Conservation (phyloP, 2,797 vertebrate species). For the Okamejei kenojei region DNA sequence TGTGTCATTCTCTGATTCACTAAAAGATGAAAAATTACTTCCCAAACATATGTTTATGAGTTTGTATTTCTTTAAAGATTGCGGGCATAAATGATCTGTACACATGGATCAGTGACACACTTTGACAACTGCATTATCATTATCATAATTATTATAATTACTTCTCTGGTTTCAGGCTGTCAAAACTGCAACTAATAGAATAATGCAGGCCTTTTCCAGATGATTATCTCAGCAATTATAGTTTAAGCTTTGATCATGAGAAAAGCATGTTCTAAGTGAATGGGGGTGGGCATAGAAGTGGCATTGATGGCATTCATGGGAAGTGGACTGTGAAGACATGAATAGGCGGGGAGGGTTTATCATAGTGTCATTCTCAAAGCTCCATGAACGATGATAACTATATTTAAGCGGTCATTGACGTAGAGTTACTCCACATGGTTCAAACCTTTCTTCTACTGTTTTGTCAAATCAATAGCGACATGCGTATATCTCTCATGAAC, state of each 20-base stretch:
- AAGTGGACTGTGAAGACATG: background rate
- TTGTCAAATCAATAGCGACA: background rate
- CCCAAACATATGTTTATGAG: background rate
- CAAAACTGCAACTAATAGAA: slow-evolving; percentile 9
- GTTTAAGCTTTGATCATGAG: slow-evolving; percentile 5
- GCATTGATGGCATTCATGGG: slow-evolving; percentile 6
- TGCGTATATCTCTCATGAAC: background rate
- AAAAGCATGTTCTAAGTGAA: background rate
- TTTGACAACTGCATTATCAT: background rate
- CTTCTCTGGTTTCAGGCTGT: background rate
- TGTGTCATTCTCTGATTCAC: background rate
- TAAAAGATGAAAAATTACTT: background rate
- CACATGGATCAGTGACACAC: background rate
- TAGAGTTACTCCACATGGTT: background rate
- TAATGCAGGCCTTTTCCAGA: background rate
- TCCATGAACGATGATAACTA: background rate
- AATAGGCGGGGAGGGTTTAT: background rate
- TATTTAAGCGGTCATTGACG: background rate
- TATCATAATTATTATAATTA: background rate
- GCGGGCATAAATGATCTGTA: background rate
- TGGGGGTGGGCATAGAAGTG: background rate
- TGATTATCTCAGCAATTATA: slow-evolving; percentile 26
- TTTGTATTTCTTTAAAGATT: background rate
- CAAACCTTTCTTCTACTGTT: background rate
- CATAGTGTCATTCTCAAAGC: background rate